Conservation (phyloP, 2,797 vertebrate species). For the Neosalanx taihuensis region DNA sequence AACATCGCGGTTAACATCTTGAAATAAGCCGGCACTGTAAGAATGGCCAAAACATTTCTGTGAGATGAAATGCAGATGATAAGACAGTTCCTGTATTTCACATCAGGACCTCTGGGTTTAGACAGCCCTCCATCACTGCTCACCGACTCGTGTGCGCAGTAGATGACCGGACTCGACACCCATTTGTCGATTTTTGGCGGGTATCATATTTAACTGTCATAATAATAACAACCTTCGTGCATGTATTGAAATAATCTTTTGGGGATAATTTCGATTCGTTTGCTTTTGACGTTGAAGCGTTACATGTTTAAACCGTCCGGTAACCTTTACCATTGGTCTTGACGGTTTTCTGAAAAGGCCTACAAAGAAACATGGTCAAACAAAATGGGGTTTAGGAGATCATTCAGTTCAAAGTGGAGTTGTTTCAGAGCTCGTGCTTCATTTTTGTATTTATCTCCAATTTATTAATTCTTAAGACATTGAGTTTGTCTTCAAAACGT, state of each 20-base stretch:
- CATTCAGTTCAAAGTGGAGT: conserved; percentile 17
- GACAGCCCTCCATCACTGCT: not conserved
- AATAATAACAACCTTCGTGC: not conserved
- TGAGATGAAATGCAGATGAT: not conserved
- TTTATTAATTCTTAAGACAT: not conserved
- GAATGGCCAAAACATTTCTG: not conserved
- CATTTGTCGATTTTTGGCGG: too few relatives aligned
- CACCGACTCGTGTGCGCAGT: not conserved
- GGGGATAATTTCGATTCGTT: not conserved
- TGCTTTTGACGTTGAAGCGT: not conserved
- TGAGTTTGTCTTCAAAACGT: not conserved
- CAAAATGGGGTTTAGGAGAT: not conserved
- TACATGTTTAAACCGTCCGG: conserved; percentile 16
- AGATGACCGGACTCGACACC: conserved; percentile 14
- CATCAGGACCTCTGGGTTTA: conserved; percentile 35
- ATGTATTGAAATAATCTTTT: too few relatives aligned
- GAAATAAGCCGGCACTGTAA: not conserved
- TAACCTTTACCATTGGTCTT: conserved; percentile 14
- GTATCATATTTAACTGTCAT: too few relatives aligned
- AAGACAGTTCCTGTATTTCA: conserved; percentile 15
- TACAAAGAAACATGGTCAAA: too few relatives aligned
- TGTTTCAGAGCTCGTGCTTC: not conserved
- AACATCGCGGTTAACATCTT: not conserved
- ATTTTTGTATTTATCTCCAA: not conserved
- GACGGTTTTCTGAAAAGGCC: conserved; percentile 7